These are phyloP conservation scores for Anarrhichthys ocellatus DNA, from an alignment of 2,113 vertebrate genomes.

Conservation along the genomic window DNA sequence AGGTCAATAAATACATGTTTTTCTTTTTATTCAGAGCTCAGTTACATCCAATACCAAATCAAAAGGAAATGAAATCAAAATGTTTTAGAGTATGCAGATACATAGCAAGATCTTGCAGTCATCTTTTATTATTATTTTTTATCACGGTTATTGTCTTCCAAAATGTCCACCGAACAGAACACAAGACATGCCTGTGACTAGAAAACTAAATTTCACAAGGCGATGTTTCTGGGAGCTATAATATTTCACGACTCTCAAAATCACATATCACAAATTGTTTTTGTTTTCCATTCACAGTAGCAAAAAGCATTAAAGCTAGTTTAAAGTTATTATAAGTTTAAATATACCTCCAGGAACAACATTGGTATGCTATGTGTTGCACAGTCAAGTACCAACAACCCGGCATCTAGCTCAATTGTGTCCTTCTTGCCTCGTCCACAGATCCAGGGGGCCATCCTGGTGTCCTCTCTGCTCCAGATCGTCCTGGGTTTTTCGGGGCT, in stretches of 20 bases:
- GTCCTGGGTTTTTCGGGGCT: constrained; percentile 82
- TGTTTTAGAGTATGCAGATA: neutral
- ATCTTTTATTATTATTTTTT: too few relatives aligned
- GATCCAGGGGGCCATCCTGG: constrained; percentile 85
- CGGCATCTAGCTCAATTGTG: neutral
- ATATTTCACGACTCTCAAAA: neutral
- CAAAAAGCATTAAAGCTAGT: neutral
- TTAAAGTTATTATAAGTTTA: neutral
- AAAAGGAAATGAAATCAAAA: neutral
- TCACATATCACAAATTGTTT: neutral
- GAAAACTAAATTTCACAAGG: too few relatives aligned
- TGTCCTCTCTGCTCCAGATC: constrained; percentile 82
- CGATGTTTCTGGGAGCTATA: too few relatives aligned
- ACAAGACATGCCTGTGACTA: too few relatives aligned
- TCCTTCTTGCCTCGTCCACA: constrained; percentile 36
- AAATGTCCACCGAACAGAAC: too few relatives aligned
- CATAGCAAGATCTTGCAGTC: too few relatives aligned
- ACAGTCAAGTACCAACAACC: neutral
- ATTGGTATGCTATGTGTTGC: neutral
- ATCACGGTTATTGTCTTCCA: too few relatives aligned
- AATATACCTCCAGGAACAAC: neutral
- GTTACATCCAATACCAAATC: neutral
- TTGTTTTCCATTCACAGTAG: neutral
- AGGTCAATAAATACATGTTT: neutral
- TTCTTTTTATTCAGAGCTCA: neutral